Percentiles rank a stretch among this genome's conserved stretches.
phyloP scores from a whole-genome alignment of 2,888 invertebrate species.

The Brenthis daphne region DNA sequence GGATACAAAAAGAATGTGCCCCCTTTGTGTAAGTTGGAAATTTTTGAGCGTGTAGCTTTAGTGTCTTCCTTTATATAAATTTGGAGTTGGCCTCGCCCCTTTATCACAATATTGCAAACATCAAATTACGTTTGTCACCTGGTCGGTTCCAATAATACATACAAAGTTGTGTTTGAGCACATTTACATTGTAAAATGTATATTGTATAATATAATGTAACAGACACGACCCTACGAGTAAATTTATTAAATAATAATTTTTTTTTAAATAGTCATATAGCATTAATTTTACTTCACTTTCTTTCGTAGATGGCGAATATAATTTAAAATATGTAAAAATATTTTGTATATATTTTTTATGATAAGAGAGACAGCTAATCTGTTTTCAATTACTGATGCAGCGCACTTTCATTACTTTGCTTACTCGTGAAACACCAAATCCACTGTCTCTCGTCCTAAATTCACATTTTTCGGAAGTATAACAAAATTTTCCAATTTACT shows the following conservation, averaged over 20 bases:
- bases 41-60: conserved; percentile 22
- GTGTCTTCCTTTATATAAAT: conserved; percentile 10
- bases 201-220: too few species aligned
- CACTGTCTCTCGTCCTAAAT: conserved; percentile 17
- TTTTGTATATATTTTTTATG: neutral
- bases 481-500: conserved; percentile 30
- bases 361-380: neutral
- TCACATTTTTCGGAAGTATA: conserved; percentile 14
- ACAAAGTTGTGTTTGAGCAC: too few species aligned
- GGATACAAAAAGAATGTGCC: conserved; percentile 36
- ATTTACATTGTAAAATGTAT: too few species aligned
- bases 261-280: too few species aligned
- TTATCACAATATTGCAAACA: neutral
- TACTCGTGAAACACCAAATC: conserved; percentile 5
- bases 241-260: too few species aligned
- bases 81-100: neutral
- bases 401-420: conserved; percentile 14
- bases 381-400: conserved; percentile 18
- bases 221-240: too few species aligned
- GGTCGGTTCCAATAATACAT: too few species aligned
- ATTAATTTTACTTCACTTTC: too few species aligned
- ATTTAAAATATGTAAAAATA: neutral
- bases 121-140: neutral
- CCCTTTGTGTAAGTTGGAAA: conserved; percentile 31
- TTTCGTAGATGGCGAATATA: neutral